phyloP scores from a whole-genome alignment of 2,797 vertebrate species.

The Zenarchopterus dispar region DNA sequence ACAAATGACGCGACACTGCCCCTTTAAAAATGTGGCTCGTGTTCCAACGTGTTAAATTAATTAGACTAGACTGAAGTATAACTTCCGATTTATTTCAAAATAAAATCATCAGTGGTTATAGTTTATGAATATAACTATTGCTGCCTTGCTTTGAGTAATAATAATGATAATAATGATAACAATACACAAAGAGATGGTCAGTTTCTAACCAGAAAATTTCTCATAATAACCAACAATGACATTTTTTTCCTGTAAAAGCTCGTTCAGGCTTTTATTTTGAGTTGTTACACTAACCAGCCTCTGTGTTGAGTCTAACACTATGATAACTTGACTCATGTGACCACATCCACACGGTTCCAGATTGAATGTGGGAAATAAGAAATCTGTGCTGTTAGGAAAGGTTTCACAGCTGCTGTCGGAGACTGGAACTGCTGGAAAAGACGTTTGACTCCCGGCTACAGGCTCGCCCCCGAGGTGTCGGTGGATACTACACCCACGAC shows the following conservation, averaged over 20 bases:
- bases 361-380: slow-evolving; percentile 55
- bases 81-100: slow-evolving; percentile 35
- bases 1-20: slow-evolving; percentile 13
- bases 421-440: slow-evolving; percentile 29
- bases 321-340: background rate
- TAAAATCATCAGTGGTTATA: slow-evolving; percentile 15
- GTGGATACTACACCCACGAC: background rate
- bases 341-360: slow-evolving; percentile 29
- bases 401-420: slow-evolving; percentile 67
- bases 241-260: too few relatives aligned
- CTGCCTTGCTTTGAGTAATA: too few relatives aligned
- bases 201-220: too few relatives aligned
- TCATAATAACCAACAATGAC: too few relatives aligned
- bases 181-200: too few relatives aligned
- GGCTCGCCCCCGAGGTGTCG: background rate
- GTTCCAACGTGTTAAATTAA: background rate
- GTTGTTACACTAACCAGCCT: background rate
- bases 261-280: slow-evolving; percentile 37
- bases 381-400: slow-evolving; percentile 46
- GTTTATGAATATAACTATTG: too few relatives aligned
- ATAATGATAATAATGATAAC: too few relatives aligned
- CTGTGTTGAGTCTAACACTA: fast-evolving
- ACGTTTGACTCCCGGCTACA: background rate
- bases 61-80: fast-evolving
- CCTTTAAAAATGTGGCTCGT: slow-evolving; percentile 72